Base-by-base conservation (phyloP, 1,140 invertebrate species). In the Zaprionus taronus region DNA sequence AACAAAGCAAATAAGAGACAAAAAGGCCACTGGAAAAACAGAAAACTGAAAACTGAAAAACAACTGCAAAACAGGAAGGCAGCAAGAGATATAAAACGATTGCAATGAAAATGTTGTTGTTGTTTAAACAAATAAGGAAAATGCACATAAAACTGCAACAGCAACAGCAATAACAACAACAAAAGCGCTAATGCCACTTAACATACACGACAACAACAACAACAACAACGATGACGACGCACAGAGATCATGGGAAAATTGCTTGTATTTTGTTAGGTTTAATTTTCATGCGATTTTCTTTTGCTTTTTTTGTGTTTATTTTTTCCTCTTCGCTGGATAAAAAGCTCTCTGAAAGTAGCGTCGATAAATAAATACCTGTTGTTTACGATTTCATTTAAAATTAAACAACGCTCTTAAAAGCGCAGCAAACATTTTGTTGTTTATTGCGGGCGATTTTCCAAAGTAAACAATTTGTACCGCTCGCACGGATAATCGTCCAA, bases 91-190 rank as follows among this genome's bases (percentile, higher is more conserved):
- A 61, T 64, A 55, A 73, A 66, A 83, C 77, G 83, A 80, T 83
- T 87, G 74, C 80, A 82, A 65, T 87, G 77, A 78, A 83, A 89
- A 80, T 72, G 83, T 81, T 74, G 61, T 68, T 81, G 82, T 55
- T 85, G 51, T 69, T 86, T 87, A 80, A 87, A 83, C 83, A 87
- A 87, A 87, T 87, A 87, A 89, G 83, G 83, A 83, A 86, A 86
- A 86, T 87, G 80, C 80, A 83, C 83, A 82, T 67, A 73, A 87
- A 74, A 72, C 58, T 65, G 61, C 77, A 79, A 64, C 56, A 56
- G 55, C 56, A 67, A 58, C 63, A 73, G 44, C 64, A 79, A 76
- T 26, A 65, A 44, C 64, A 79, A 76, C 38, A 65, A 36, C 69
- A 66, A 17, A 28, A 58, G 26, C 71, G 58, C 64, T 63, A 83